Base-by-base conservation (phyloP, 1,140 invertebrate species). In the Formica exsecta region DNA sequence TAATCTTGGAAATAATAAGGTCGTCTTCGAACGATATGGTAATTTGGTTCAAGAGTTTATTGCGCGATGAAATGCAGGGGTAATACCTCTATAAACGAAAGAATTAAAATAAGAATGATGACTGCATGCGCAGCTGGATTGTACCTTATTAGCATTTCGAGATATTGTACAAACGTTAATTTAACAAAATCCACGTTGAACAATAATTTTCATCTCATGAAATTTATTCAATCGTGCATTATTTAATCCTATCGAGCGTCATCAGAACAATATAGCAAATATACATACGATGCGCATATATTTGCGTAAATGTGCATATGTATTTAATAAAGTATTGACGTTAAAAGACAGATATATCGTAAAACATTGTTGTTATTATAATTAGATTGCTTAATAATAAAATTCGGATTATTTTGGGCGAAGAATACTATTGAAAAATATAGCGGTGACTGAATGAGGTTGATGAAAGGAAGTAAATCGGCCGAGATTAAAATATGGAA, bases 391-490 rank as follows among this genome's bases (percentile, higher is more conserved):
- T 13, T 29, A 22, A 62, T 73, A 61, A 83, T 73, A 48, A 68
- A 70, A 80, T 80, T 36, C 57, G 19, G 8, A 73, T 38, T 19
- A 32, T 19, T 74, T 16, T 32, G 68, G 5, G 8, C 32, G 5
- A 36, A 83, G 73, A 19, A 74, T 25, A 83, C 2, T 29, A 2
- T 4, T 19, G 29, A 7, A 74, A 62, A 73, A 59, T 83, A 61
- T 48, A 29, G 13, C 29, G 41, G 29, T 41, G 29, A 61, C 8
- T 41, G 22, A n/a, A 29, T 29, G 11, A 71, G 29, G 25, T 19
- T 73, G 59, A 61, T 36, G 68, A 29, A 83, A 83, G 48, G 73
- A 83, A 83, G 57, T 74, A 83, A 83, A 83, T 74, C 79, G 68
- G 54, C 16, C 16, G 38, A 11, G 41, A 83, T 44, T 74, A 86